These are phyloP conservation scores for Haemorhous mexicanus DNA, from an alignment of 2,113 vertebrate genomes.

Conservation along the genomic window DNA sequence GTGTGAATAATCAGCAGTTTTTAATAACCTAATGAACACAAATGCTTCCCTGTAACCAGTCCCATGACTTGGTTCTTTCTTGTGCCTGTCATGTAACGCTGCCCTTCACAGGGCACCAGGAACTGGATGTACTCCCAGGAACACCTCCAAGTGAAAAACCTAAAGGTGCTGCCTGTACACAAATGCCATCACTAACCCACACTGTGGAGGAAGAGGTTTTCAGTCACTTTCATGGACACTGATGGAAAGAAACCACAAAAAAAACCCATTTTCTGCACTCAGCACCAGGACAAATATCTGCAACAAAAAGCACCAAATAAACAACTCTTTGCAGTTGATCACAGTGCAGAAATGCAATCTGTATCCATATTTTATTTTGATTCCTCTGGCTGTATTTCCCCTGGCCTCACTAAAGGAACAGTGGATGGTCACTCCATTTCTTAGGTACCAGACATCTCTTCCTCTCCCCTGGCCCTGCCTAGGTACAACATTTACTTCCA, in stretches of 20 bases:
- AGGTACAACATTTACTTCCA: neutral
- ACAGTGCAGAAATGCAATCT: neutral
- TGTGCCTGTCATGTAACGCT: neutral
- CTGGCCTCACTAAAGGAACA: neutral
- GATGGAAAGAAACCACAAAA: neutral
- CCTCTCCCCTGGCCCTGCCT: neutral
- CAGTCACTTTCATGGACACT: neutral
- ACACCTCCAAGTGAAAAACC: neutral
- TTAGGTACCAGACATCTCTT: neutral
- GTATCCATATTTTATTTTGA: neutral
- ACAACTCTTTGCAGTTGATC: neutral
- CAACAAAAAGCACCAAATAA: neutral
- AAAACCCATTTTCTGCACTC: neutral
- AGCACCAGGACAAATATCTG: neutral
- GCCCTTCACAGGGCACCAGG: neutral
- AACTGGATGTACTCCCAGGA: accelerated
- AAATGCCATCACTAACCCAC: neutral
- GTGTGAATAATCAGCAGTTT: neutral
- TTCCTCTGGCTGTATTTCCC: neutral
- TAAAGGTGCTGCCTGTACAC: neutral
- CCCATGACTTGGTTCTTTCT: neutral
- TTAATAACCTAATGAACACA: neutral
- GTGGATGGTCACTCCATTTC: neutral
- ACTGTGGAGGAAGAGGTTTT: neutral
- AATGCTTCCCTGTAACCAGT: neutral